Evolutionary conservation across 2,797 vertebrate genomes (phyloP), one percentile per base, ranked within the genome.

Genomic region (Semaprochilodus insignis): DNA sequence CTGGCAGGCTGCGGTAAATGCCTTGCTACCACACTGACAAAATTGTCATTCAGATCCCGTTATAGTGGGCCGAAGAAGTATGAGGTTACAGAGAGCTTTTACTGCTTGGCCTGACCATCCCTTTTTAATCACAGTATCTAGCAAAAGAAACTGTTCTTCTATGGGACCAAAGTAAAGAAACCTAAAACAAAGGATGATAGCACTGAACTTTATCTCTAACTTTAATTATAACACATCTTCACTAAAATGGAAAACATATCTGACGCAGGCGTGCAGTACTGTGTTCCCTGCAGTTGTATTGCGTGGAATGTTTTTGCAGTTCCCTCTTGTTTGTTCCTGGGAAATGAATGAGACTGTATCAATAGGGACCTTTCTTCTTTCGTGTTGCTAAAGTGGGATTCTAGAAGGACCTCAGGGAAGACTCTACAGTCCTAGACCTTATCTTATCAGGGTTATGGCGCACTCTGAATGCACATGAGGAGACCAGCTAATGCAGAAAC

Each of bases 311-410:
- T 21, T 27, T 72, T 48, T 69, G 1, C 17, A 69, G 21, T 10
- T 13, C 17, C 34, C 31, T 74, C 21, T 34, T 27, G 48, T 63
- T 81, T 66, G 60, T 23, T 54, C 44, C 7, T 66, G 48, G 14
- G 34, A 44, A 74, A 40, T 40, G 16, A 57, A 44, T 36, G 19
- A 15, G 36, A 66, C 52, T 59, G 11, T 17, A 16, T 69, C 23
- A 81, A 27, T 75, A 44, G 55, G 72, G 34, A 11, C 21, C 73
- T 59, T 75, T 75, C 73, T 75, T 40, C 73, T n/a, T 60, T 44
- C 60, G 55, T 66, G 8, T 17, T 69, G 34, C 54, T 76, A 5
- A 25, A 57, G 48, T 44, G 72, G 52, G 3, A 75, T 75, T 81
- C 51, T 40, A 19, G 55, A 55, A 40, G n/a, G 52, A 31, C 66